Percentiles rank a stretch among this genome's conserved stretches.
Evolutionary conservation across 2,888 invertebrate species (phyloP).

Genomic region (Lasioglossum leucozonium): DNA sequence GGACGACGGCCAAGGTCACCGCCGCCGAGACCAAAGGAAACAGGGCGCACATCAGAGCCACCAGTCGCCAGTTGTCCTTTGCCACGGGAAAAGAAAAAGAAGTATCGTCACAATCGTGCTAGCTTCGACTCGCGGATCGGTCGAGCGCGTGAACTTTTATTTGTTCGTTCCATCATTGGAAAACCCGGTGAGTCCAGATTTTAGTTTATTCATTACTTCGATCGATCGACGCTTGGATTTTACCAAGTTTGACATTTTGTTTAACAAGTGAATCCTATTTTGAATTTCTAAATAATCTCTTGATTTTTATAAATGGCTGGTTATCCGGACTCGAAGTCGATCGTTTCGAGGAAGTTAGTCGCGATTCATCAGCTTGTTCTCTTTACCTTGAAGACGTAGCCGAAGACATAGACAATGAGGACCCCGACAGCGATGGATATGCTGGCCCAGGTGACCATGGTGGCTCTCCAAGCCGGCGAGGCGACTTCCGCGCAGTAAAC

Average conservation of each 20-base stretch:
- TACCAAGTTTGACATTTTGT: no score
- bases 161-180: no score
- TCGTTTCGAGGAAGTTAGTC: no score
- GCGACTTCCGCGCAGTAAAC: slow-evolving; percentile 86
- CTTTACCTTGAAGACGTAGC: slow-evolving; percentile 85
- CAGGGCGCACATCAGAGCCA: slow-evolving; percentile 83
- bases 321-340: no score
- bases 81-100: slow-evolving; percentile 60
- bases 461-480: slow-evolving; percentile 84
- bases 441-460: slow-evolving; percentile 86
- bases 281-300: no score
- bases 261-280: no score
- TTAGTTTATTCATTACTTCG: no score
- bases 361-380: background rate
- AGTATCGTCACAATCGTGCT: background rate
- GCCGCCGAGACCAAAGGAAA: slow-evolving; percentile 84
- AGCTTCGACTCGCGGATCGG: background rate
- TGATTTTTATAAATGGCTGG: no score
- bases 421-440: slow-evolving; percentile 86
- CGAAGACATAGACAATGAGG: slow-evolving; percentile 86
- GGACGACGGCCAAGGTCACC: slow-evolving; percentile 83
- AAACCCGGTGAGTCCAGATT: no score
- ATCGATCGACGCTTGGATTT: no score
- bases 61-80: slow-evolving; percentile 85
- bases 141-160: no score